Conservation (phyloP, 2,113 vertebrate species). For the Hypanus sabinus region DNA sequence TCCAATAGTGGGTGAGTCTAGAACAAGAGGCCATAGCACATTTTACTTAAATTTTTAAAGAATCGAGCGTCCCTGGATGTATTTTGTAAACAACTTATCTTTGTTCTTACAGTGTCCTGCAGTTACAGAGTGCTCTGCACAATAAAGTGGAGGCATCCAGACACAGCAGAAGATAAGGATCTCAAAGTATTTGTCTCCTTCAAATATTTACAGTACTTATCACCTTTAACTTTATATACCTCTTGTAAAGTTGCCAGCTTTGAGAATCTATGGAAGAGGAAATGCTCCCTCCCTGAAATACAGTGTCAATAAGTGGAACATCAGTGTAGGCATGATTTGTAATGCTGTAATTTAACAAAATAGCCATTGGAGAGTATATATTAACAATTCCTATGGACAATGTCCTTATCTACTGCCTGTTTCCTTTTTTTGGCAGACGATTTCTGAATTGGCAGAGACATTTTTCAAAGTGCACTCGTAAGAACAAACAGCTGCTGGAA, state of each 20-base stretch:
- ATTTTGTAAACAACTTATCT: not conserved
- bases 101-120: not conserved
- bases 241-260: not conserved
- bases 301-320: not conserved
- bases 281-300: not conserved
- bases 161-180: not conserved
- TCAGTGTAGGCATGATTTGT: not conserved
- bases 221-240: too few relatives aligned
- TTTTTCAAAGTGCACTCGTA: not conserved
- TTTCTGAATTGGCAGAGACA: not conserved
- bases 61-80: not conserved
- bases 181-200: not conserved
- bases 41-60: not conserved
- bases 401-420: not conserved
- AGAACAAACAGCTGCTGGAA: slow-evolving; percentile 10
- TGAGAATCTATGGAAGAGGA: not conserved
- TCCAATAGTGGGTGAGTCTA: too few relatives aligned
- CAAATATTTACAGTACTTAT: not conserved
- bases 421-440: not conserved
- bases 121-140: not conserved
- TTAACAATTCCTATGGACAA: not conserved
- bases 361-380: not conserved
- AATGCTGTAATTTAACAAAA: not conserved
- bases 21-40: not conserved
- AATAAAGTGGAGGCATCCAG: not conserved